Evolutionary conservation across 2,113 vertebrate genomes (phyloP).

Genomic region (Notiomystis cincta): DNA sequence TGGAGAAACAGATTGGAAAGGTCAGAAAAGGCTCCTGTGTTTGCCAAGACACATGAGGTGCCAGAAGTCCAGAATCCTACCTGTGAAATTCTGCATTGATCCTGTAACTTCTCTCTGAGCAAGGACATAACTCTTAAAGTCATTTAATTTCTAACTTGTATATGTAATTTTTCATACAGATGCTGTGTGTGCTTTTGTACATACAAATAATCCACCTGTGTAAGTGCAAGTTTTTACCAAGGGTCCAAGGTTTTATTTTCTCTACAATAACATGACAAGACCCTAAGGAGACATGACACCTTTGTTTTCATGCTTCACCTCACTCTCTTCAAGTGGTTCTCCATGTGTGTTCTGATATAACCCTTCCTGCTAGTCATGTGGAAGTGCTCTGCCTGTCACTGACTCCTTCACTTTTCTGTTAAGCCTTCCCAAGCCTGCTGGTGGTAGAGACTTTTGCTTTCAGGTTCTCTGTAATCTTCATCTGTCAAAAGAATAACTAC

Average conservation of each 20-base stretch:
- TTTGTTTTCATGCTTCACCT: neutral
- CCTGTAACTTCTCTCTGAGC: neutral
- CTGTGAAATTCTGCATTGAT: neutral
- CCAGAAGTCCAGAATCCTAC: neutral
- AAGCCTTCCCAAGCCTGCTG: neutral
- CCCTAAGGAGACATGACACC: neutral
- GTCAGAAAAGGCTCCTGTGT: neutral
- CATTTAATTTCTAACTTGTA: neutral
- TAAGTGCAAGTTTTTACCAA: neutral
- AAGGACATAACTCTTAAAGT: neutral
- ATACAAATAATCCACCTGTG: neutral
- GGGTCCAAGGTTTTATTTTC: neutral
- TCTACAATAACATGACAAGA: neutral
- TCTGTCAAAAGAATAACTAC: neutral
- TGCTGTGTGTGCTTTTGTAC: neutral
- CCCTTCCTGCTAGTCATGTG: neutral
- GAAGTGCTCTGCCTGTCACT: neutral
- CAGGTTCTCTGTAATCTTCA: neutral
- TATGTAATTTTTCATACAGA: neutral
- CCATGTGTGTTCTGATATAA: neutral
- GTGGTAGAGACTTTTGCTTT: neutral
- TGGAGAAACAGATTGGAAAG: neutral
- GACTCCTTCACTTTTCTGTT: neutral
- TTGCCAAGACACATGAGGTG: neutral
- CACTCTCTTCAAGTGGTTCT: neutral